These are phyloP conservation scores for Lycocerus yunnanus DNA, from an alignment of 2,888 invertebrate species.

Conservation along the genomic window DNA sequence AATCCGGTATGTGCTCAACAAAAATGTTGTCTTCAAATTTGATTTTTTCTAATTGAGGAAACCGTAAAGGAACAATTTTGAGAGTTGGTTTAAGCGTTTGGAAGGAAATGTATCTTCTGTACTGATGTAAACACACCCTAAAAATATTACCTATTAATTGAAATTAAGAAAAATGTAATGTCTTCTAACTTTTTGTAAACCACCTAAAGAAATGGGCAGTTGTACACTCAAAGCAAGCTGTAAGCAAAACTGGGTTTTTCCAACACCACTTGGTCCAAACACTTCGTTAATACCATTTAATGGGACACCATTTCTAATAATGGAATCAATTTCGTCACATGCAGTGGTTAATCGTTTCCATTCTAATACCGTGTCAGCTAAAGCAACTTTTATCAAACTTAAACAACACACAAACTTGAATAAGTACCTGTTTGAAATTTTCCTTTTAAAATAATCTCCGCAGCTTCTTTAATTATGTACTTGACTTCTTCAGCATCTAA, in stretches of 20 bases:
- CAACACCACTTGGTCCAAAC: slow-evolving; percentile 78
- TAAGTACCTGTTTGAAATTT: slow-evolving; percentile 32
- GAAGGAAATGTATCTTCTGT: slow-evolving; percentile 81
- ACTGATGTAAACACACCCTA: slow-evolving; percentile 69
- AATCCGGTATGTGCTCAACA: slow-evolving; percentile 68
- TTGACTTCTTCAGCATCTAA: slow-evolving; percentile 51
- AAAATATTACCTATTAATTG: neutral
- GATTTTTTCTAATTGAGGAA: slow-evolving; percentile 36
- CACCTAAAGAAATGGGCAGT: slow-evolving; percentile 58
- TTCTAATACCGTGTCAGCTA: slow-evolving; percentile 37
- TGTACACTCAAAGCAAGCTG: slow-evolving; percentile 72
- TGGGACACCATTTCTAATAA: slow-evolving; percentile 71
- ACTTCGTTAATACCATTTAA: slow-evolving; percentile 75
- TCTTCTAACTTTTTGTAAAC: slow-evolving; percentile 56
- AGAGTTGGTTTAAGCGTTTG: slow-evolving; percentile 65
- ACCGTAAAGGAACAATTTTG: slow-evolving; percentile 49
- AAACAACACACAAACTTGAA: neutral
- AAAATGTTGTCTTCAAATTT: slow-evolving; percentile 65
- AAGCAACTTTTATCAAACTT: slow-evolving; percentile 1
- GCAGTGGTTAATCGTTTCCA: slow-evolving; percentile 58
- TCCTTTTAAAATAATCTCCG: slow-evolving; percentile 38
- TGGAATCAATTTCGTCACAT: slow-evolving; percentile 63
- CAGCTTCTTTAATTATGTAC: slow-evolving; percentile 50
- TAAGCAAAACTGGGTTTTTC: slow-evolving; percentile 81
- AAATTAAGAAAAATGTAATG: slow-evolving; percentile 7